These are phyloP conservation scores for Eumaeus atala DNA, from an alignment of 1,140 invertebrate genomes.

Conservation along the genomic window DNA sequence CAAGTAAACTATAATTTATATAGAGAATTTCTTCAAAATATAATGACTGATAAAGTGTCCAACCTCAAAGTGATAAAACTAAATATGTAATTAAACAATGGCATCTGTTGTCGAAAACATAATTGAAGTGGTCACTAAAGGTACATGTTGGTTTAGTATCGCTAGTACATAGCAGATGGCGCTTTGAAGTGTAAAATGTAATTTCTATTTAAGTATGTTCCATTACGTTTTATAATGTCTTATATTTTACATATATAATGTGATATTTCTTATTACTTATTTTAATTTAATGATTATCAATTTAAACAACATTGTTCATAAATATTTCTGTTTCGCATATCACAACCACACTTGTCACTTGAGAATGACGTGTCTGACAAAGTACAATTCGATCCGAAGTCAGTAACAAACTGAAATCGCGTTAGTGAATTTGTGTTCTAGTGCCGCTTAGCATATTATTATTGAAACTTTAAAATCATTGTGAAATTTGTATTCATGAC, in stretches of 20 bases:
- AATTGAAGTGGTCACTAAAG: not conserved
- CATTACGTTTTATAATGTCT: no score
- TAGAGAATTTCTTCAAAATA: no score
- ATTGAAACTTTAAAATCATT: constrained; percentile 34
- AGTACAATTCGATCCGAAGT: constrained; percentile 48
- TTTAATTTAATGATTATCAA: no score
- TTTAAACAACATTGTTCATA: no score
- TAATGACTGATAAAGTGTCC: no score
- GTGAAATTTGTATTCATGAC: constrained; percentile 25
- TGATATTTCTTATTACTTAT: no score
- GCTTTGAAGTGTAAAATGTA: not conserved
- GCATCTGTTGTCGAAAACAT: not conserved
- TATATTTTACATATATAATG: no score
- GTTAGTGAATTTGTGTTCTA: constrained; percentile 35
- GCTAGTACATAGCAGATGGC: constrained; percentile 29
- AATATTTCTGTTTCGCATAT: no score
- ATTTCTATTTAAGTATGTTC: not conserved
- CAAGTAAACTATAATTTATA: no score
- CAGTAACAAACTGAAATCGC: constrained; percentile 53
- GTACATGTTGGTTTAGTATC: constrained; percentile 4
- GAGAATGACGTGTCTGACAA: constrained; percentile 46
- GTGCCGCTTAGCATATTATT: constrained; percentile 8
- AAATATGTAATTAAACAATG: not conserved
- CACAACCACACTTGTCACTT: constrained; percentile 29
- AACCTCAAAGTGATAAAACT: no score